A percentile compares a stretch with the other conserved stretches of the same genome.
Conservation (phyloP, 2,888 invertebrate genomes). For the Cephus pygmeus region DNA sequence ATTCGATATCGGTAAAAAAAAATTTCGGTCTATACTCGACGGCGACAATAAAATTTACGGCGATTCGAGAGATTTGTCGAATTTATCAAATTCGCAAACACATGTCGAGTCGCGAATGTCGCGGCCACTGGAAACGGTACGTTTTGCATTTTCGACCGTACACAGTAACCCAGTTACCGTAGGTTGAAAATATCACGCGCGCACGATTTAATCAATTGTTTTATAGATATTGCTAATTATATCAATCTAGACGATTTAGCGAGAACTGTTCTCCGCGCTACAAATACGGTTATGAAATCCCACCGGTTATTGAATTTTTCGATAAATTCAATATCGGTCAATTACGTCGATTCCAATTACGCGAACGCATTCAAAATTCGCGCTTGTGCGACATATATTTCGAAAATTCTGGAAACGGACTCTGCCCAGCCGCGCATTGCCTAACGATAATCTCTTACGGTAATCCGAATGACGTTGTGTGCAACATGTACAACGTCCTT, state of each 20-base stretch:
- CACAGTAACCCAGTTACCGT: background rate
- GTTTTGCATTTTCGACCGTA: background rate
- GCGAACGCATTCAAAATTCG: background rate
- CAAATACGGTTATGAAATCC: background rate
- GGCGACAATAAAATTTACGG: background rate
- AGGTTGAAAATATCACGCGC: background rate
- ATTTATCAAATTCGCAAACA: background rate
- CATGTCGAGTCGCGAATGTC: background rate
- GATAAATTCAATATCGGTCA: background rate
- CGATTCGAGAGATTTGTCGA: background rate
- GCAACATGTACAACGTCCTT: slow-evolving; percentile 46
- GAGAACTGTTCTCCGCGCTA: background rate
- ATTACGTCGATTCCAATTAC: background rate
- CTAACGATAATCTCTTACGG: slow-evolving; percentile 48
- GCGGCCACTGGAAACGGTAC: background rate
- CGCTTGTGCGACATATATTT: background rate
- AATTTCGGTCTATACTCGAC: background rate
- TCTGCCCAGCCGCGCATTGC: background rate
- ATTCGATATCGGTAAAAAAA: background rate
- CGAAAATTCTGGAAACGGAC: background rate
- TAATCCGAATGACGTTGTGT: slow-evolving; percentile 50
- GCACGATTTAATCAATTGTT: background rate
- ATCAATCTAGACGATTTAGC: background rate
- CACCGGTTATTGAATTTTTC: background rate
- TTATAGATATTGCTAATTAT: background rate